These are phyloP conservation scores for Drosophila seguyi DNA, from an alignment of 1,140 invertebrate species.

Conservation along the genomic window DNA sequence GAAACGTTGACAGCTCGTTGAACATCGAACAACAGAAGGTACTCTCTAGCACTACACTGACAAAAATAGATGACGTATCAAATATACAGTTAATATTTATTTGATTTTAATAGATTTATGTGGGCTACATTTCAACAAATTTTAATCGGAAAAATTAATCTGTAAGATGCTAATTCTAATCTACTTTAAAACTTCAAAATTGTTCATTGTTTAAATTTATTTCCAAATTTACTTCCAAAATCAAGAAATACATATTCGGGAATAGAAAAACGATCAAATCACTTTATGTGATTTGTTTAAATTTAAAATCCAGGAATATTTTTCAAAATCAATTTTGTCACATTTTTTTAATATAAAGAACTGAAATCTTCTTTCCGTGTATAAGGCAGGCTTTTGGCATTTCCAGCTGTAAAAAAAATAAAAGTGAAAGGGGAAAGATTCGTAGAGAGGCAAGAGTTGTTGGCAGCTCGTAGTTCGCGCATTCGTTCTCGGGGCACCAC, in stretches of 20 bases:
- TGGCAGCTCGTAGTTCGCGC: constrained; percentile 24
- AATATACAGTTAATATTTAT: neutral
- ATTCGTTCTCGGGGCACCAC: constrained; percentile 42
- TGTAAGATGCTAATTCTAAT: too few relatives aligned
- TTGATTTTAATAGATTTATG: neutral
- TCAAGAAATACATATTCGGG: neutral
- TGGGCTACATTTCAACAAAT: too few relatives aligned
- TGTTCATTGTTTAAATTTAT: neutral
- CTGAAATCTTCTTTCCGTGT: neutral
- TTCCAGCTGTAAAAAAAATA: neutral
- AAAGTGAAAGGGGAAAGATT: constrained; percentile 5
- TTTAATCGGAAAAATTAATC: too few relatives aligned
- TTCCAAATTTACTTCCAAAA: neutral
- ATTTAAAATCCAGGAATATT: neutral
- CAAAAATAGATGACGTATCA: neutral
- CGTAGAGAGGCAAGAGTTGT: constrained; percentile 15
- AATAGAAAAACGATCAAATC: too few relatives aligned
- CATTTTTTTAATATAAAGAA: neutral
- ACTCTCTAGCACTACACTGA: constrained; percentile 7
- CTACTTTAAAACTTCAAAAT: neutral
- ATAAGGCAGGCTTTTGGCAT: constrained; percentile 31
- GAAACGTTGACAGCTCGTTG: constrained; percentile 63
- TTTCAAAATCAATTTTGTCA: neutral
- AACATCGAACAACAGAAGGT: constrained; percentile 47
- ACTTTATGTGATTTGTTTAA: neutral